Percentiles rank a stretch among this genome's conserved stretches.
Evolutionary conservation across 30 jellyfish, hydroid and myxozoan species (phyloP).

Genomic region (Catostylus mosaicus): DNA sequence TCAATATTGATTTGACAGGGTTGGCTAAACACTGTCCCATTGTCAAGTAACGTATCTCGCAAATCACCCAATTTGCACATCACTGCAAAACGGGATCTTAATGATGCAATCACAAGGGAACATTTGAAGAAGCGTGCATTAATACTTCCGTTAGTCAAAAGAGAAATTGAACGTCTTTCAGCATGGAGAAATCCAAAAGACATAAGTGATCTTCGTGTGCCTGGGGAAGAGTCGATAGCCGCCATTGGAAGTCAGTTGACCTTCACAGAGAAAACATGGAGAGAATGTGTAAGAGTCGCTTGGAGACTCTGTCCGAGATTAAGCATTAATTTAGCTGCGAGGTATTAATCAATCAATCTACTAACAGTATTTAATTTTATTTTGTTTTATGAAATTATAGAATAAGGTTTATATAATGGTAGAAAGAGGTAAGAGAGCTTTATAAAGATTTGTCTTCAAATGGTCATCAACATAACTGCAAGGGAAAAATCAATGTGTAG

Average conservation of each 20-base stretch:
- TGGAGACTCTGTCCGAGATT: conserved; percentile 93
- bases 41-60: conserved; percentile 68
- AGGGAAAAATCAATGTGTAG: too few species aligned
- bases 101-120: conserved; percentile 88
- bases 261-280: conserved; percentile 92
- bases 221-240: conserved; percentile 88
- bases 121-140: conserved; percentile 84
- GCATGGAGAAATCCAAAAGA: conserved; percentile 98
- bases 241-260: conserved; percentile 87
- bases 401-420: too few species aligned
- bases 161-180: conserved; percentile 94
- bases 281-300: conserved; percentile 92
- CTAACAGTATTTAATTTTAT: too few species aligned
- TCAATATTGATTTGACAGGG: conserved; percentile 63
- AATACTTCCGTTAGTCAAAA: conserved; percentile 76
- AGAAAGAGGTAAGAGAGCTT: too few species aligned
- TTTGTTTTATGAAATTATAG: too few species aligned
- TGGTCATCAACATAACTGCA: too few species aligned
- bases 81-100: conserved; percentile 62
- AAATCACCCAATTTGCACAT: conserved; percentile 49
- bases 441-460: too few species aligned
- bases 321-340: conserved; percentile 79
- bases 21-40: conserved; percentile 88
- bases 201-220: conserved; percentile 53
- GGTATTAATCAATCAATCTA: conserved; percentile 68